These are phyloP conservation scores for Mormyrops boulengeri DNA, from an alignment of 2,797 vertebrate genomes.

Conservation along the genomic window DNA sequence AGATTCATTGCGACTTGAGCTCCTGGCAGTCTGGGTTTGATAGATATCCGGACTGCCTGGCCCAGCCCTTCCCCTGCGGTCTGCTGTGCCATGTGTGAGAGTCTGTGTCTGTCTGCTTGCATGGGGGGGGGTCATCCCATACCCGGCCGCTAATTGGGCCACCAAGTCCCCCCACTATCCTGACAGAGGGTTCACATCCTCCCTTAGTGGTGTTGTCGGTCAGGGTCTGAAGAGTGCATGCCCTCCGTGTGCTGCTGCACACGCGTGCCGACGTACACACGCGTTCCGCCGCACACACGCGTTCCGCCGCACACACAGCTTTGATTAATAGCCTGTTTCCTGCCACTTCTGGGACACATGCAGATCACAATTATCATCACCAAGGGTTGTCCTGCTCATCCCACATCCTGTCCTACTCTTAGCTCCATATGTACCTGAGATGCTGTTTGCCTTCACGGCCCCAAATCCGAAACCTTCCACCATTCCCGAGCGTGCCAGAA, in stretches of 20 bases:
- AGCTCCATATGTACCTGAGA: neutral
- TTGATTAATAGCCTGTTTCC: neutral
- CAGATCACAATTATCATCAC: neutral
- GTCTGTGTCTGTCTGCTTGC: slow-evolving; percentile 3
- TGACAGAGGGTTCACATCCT: neutral
- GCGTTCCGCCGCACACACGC: neutral
- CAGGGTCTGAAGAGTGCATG: neutral
- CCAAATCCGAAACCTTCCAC: neutral
- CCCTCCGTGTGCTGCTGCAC: neutral
- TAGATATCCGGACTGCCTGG: neutral
- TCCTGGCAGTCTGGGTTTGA: neutral
- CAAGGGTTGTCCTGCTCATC: neutral
- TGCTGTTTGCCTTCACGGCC: neutral
- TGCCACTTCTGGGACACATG: neutral
- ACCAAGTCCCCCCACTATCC: neutral
- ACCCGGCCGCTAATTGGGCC: neutral
- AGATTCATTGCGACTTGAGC: neutral
- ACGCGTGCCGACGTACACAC: neutral
- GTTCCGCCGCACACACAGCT: neutral
- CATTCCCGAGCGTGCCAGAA: neutral
- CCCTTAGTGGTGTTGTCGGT: neutral
- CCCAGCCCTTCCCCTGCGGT: neutral
- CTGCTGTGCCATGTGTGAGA: neutral
- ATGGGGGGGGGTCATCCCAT: neutral
- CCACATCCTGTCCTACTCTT: neutral